These are phyloP conservation scores for Oceanodroma tethys DNA, from an alignment of 2,113 vertebrate genomes.

Conservation along the genomic window DNA sequence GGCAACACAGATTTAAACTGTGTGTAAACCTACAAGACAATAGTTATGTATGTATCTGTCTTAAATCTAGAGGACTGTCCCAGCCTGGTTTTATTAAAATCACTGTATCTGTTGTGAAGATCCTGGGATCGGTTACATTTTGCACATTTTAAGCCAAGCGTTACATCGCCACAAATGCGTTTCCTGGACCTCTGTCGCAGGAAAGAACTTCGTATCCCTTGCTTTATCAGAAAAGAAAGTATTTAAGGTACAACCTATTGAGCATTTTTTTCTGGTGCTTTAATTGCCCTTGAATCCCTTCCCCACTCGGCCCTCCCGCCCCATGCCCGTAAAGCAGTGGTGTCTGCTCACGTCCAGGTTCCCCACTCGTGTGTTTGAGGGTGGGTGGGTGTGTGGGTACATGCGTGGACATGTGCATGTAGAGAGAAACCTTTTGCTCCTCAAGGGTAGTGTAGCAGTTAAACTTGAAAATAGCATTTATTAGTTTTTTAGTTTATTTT, in stretches of 20 bases:
- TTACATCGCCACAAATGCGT: neutral
- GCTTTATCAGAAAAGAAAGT: neutral
- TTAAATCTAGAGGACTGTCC: neutral
- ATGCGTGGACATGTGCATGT: fast-evolving
- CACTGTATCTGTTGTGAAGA: neutral
- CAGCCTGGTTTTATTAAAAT: neutral
- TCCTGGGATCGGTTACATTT: neutral
- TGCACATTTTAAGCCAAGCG: neutral
- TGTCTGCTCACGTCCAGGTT: neutral
- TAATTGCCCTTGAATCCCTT: neutral
- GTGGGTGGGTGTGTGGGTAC: neutral
- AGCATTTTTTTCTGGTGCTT: neutral
- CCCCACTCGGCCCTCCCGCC: neutral
- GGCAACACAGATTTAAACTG: neutral
- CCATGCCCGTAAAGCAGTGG: neutral
- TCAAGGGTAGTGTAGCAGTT: neutral
- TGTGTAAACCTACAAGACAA: neutral
- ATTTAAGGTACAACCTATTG: neutral
- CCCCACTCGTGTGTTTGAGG: fast-evolving
- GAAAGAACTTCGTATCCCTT: neutral
- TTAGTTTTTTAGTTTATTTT: neutral
- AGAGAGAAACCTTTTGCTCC: neutral
- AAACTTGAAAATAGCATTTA: neutral
- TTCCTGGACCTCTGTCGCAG: neutral
- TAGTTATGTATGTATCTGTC: neutral